Evolutionary conservation across 2,888 invertebrate species (phyloP).

Genomic region (Chelonus formosanus): DNA sequence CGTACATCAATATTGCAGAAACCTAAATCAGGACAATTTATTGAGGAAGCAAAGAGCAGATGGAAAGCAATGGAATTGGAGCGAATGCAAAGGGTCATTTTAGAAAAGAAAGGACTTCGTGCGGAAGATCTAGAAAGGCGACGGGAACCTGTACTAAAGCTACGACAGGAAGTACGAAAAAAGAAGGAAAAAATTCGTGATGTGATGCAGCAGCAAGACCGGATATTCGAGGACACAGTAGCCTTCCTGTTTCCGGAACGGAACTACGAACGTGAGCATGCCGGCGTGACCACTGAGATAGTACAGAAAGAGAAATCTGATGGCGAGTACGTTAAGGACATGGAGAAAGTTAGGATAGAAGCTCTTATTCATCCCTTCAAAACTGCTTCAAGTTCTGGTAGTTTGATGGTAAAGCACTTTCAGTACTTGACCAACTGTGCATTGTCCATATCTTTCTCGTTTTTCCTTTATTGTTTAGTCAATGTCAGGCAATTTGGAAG

Average conservation of each 20-base stretch:
- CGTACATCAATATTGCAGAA: constrained; percentile 36
- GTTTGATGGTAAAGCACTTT: constrained; percentile 21
- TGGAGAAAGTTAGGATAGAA: constrained; percentile 1
- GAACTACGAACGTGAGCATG: constrained; percentile 32
- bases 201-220: constrained; percentile 69
- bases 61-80: constrained; percentile 74
- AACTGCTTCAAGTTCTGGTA: constrained; percentile 13
- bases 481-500: constrained; percentile 34
- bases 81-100: constrained; percentile 72
- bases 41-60: constrained; percentile 67
- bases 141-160: constrained; percentile 70
- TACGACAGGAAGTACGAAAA: constrained; percentile 69
- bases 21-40: constrained; percentile 48
- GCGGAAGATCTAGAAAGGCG: constrained; percentile 70
- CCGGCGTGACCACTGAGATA: constrained; percentile 16
- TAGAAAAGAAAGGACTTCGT: constrained; percentile 72
- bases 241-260: constrained; percentile 71
- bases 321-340: neutral
- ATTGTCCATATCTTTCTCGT: constrained; percentile 11
- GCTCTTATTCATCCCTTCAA: constrained; percentile 11
- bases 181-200: constrained; percentile 70
- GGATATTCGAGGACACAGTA: constrained; percentile 74
- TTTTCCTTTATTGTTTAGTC: constrained; percentile 29
- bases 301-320: constrained; percentile 14
- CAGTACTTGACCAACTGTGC: neutral